A percentile compares a stretch with the other conserved stretches of the same genome.
Conservation (phyloP, 1,140 invertebrate genomes). For the Trichonephila clavipes region DNA sequence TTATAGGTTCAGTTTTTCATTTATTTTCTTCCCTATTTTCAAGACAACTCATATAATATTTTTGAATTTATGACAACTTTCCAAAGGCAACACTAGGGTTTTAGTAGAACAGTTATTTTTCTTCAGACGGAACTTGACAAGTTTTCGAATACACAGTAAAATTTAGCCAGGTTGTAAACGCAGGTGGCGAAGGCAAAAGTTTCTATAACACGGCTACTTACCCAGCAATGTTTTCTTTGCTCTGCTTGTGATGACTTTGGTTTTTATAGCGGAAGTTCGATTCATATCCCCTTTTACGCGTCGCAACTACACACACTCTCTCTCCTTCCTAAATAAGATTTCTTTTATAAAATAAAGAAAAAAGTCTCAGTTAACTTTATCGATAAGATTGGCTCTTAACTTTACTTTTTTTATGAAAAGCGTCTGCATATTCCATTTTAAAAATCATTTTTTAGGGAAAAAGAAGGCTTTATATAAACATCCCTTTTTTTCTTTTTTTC, state of each 20-base stretch:
- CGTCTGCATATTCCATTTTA: no score
- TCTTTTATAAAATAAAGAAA: no score
- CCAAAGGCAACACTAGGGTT: not conserved
- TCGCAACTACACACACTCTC: no score
- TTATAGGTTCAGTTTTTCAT: no score
- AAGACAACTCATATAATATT: not conserved
- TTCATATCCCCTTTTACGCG: not conserved
- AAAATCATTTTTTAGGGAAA: no score
- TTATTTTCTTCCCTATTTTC: no score
- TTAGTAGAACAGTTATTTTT: constrained; percentile 5
- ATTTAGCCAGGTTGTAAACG: constrained; percentile 5
- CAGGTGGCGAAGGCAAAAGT: not conserved
- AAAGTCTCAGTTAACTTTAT: no score
- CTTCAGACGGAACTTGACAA: not conserved
- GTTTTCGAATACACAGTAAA: constrained; percentile 23
- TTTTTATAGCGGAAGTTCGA: not conserved
- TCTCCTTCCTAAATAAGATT: no score
- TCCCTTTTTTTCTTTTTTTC: no score
- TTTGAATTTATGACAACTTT: not conserved
- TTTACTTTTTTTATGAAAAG: no score
- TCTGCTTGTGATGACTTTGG: not conserved
- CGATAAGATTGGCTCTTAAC: no score
- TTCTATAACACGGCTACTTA: not conserved
- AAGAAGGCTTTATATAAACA: no score
- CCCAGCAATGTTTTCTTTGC: not conserved